Percentiles rank a stretch among this genome's conserved stretches.
phyloP scores from a whole-genome alignment of 2,888 invertebrate genomes.

The Archips xylosteana region DNA sequence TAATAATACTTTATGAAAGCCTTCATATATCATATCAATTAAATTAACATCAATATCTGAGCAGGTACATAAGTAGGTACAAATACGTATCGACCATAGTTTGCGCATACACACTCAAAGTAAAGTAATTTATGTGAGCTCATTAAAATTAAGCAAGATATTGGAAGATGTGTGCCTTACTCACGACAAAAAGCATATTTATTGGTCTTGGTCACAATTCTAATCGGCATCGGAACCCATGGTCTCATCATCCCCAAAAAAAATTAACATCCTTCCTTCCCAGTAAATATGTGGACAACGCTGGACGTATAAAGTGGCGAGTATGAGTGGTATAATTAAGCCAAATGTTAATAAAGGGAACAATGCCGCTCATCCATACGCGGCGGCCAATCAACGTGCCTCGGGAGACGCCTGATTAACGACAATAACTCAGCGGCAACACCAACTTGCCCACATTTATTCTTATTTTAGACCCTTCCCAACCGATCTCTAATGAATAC shows the following conservation, averaged over 20 bases:
- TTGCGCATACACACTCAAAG: neutral
- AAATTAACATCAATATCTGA: neutral
- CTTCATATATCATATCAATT: too few relatives aligned
- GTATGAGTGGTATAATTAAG: slow-evolving; percentile 67
- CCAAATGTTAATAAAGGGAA: slow-evolving; percentile 71
- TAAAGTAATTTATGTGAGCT: neutral
- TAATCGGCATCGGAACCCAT: slow-evolving; percentile 31
- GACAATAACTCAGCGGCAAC: slow-evolving; percentile 82
- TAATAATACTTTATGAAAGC: too few relatives aligned
- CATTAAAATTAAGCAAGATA: slow-evolving; percentile 12
- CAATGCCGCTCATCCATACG: slow-evolving; percentile 63
- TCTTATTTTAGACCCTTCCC: slow-evolving; percentile 83
- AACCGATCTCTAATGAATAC: slow-evolving; percentile 85
- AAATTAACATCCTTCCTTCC: slow-evolving; percentile 35
- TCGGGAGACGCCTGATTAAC: slow-evolving; percentile 75
- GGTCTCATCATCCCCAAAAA: slow-evolving; percentile 35
- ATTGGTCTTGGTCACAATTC: slow-evolving; percentile 27
- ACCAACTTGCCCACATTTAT: slow-evolving; percentile 79
- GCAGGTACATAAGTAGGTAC: neutral
- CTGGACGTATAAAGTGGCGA: slow-evolving; percentile 33
- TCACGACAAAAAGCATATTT: slow-evolving; percentile 20
- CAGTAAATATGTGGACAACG: slow-evolving; percentile 34
- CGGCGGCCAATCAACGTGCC: slow-evolving; percentile 75
- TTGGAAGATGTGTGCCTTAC: neutral
- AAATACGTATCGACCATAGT: neutral